Evolutionary conservation across 2,113 vertebrate species (phyloP).

Genomic region (Romanogobio albipinnatus): DNA sequence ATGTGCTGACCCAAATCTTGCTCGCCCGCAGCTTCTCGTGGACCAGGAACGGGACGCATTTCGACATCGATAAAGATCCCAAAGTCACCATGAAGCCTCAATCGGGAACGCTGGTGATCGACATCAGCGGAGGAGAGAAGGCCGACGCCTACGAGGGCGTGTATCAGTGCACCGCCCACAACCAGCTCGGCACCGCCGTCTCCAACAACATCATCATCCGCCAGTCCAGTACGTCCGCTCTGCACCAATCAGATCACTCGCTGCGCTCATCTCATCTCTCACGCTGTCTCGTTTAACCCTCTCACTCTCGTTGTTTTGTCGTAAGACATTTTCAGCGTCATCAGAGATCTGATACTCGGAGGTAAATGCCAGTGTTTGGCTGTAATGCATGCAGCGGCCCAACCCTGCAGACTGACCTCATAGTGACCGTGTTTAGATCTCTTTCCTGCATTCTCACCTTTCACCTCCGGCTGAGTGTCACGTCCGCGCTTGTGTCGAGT

Average conservation of each 20-base stretch:
- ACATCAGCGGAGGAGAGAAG: constrained; percentile 87
- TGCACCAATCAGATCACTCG: not conserved
- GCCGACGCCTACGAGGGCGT: constrained; percentile 92
- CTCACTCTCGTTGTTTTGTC: constrained; percentile 23
- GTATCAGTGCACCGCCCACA: constrained; percentile 92
- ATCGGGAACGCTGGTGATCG: constrained; percentile 90
- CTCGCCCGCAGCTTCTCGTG: constrained; percentile 85
- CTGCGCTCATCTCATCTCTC: not conserved
- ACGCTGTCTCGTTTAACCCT: not conserved
- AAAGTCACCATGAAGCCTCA: constrained; percentile 88
- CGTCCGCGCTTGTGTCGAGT: not conserved
- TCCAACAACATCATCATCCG: constrained; percentile 92
- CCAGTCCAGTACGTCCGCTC: constrained; percentile 82
- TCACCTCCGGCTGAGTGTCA: not conserved
- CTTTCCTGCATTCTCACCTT: not conserved
- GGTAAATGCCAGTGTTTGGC: constrained; percentile 59
- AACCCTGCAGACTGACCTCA: constrained; percentile 1
- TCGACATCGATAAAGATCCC: constrained; percentile 90
- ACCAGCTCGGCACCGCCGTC: constrained; percentile 89
- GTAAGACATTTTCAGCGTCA: constrained; percentile 68
- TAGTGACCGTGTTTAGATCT: constrained; percentile 21
- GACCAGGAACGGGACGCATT: constrained; percentile 94
- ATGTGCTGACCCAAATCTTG: not conserved
- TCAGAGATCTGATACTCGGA: constrained; percentile 68
- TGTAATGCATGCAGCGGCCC: constrained; percentile 53